Conservation (phyloP, 2,113 vertebrate genomes). For the Colaptes auratus region DNA sequence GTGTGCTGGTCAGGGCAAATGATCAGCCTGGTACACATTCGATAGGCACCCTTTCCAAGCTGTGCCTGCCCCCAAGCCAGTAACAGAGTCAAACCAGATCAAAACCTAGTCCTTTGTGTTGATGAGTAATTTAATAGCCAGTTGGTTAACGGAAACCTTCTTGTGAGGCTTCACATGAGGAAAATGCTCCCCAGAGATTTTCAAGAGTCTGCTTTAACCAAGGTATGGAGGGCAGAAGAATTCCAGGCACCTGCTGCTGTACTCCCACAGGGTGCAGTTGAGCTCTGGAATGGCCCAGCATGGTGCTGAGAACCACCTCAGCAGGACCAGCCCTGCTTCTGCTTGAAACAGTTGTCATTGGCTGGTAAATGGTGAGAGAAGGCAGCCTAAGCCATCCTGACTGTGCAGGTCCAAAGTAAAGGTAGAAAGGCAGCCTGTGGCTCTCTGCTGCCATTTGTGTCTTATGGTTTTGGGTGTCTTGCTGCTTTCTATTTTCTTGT, state of each 20-base stretch:
- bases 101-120: not conserved
- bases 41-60: not conserved
- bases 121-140: not conserved
- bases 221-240: not conserved
- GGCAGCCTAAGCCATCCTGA: not conserved
- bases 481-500: not conserved
- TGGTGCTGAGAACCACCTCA: rapidly evolving
- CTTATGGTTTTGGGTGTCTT: not conserved
- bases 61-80: not conserved
- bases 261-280: not conserved
- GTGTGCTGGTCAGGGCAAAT: not conserved
- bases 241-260: not conserved
- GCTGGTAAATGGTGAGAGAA: not conserved
- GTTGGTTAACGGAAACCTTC: not conserved
- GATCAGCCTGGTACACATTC: not conserved
- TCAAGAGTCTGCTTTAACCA: not conserved
- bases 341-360: rapidly evolving
- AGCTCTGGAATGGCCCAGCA: not conserved
- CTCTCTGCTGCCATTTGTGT: not conserved
- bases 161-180: not conserved
- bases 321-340: not conserved
- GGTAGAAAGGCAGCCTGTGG: not conserved
- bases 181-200: not conserved
- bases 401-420: too few relatives aligned
- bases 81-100: not conserved